A percentile compares a stretch with the other conserved stretches of the same genome.
Evolutionary conservation across 2,113 vertebrate species (phyloP).

Genomic region (Nanger granti): DNA sequence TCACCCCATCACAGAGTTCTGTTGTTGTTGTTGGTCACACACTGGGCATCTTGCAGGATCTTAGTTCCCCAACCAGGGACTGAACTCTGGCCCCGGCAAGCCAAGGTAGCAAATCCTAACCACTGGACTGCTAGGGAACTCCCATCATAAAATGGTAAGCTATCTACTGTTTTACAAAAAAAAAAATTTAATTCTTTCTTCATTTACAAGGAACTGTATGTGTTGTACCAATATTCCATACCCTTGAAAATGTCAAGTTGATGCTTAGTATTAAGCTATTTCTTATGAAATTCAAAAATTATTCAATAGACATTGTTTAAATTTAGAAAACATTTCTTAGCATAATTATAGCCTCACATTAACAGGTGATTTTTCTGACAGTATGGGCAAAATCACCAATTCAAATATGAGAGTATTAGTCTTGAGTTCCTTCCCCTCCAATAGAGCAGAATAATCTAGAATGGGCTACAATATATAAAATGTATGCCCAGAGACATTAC

Average conservation of each 20-base stretch:
- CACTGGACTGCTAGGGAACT: neutral
- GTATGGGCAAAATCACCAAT: neutral
- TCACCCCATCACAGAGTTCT: neutral
- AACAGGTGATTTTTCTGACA: neutral
- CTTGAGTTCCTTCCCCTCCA: neutral
- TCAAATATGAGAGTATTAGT: neutral
- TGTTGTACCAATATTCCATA: neutral
- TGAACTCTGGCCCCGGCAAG: neutral
- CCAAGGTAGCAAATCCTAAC: neutral
- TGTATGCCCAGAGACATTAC: neutral
- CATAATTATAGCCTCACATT: neutral
- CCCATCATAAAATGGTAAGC: neutral
- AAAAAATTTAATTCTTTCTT: neutral
- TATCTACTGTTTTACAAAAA: neutral
- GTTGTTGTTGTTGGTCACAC: neutral
- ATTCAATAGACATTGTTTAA: neutral
- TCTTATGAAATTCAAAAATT: constrained; percentile 23
- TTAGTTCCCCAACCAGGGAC: neutral
- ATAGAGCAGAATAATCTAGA: neutral
- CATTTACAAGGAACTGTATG: neutral
- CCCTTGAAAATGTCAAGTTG: neutral
- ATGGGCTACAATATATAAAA: neutral
- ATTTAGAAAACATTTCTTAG: neutral
- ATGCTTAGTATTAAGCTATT: neutral
- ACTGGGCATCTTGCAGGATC: neutral